Base-by-base conservation (phyloP, 2,797 vertebrate species). In the Hydrolagus colliei region DNA sequence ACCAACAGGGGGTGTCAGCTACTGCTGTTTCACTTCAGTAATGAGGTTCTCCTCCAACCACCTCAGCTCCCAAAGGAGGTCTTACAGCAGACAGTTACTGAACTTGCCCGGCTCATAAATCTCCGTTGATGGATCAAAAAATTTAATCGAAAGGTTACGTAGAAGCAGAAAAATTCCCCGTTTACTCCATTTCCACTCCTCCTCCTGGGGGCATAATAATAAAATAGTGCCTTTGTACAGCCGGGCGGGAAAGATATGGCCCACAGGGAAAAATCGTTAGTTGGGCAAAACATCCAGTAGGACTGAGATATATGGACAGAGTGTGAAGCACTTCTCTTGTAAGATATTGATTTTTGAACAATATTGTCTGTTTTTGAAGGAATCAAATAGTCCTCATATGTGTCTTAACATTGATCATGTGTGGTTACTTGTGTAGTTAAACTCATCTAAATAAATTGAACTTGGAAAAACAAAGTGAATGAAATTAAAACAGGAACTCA, bases 101-200 rank as follows among this genome's bases (percentile, higher is more conserved):
- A 84, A 84, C 65, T 68, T 41, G 79, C 32, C 65, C 41, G 65
- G 32, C 32, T 67, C 65, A 84, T 84, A 84, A 84, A 71, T 84
- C 65, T 84, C 27, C 68, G 79, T 84, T 35, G 79, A 71, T 52
- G 65, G 14, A 84, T 84, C 79, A 84, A 84, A 84, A 59, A 84
- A 84, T 71, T 84, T 84, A 84, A 84, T 84, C 32, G 18, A 71
- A 84, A 71, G 65, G 65, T 84, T 27, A 41, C 16, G 32, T 71
- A 84, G 65, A 41, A 68, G 63, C 79, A 67, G 79, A 68, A 84
- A 84, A 84, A 80, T 71, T 71, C 79, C 79, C 32, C 79, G 71
- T 84, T 84, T 68, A 84, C 79, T 84, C 10, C 65, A 84, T 84
- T 84, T 84, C 79, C 79, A 84, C 79, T 84, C 32, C 65, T 52